Percentiles rank a stretch among this genome's conserved stretches.
Conservation (phyloP, 2,113 vertebrate genomes). For the Todiramphus chloris region DNA sequence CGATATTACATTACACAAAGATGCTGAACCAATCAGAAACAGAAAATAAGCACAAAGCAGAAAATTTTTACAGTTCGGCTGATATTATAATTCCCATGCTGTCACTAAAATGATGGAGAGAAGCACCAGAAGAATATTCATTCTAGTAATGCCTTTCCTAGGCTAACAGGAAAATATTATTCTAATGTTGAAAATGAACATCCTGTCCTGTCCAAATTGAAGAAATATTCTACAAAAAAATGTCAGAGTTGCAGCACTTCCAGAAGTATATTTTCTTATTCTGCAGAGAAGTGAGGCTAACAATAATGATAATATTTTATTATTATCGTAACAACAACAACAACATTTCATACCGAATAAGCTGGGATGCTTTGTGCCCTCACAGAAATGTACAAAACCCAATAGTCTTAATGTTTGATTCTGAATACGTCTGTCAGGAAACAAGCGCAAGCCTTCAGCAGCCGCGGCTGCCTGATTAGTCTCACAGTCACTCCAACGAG, state of each 20-base stretch:
- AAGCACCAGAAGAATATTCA: not conserved
- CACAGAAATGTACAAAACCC: not conserved
- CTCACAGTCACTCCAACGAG: constrained; percentile 57
- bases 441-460: constrained; percentile 61
- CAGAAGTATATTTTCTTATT: not conserved
- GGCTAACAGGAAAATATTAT: not conserved
- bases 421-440: constrained; percentile 65
- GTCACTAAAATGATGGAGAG: not conserved
- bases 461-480: constrained; percentile 67
- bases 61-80: not conserved
- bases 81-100: not conserved
- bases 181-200: not conserved
- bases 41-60: not conserved
- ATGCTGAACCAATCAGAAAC: not conserved
- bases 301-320: constrained; percentile 25
- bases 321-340: not conserved
- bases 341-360: constrained; percentile 11
- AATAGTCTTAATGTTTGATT: constrained; percentile 24
- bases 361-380: not conserved
- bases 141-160: not conserved
- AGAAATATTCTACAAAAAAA: not conserved
- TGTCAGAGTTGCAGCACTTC: not conserved
- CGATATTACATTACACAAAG: not conserved
- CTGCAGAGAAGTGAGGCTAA: not conserved
- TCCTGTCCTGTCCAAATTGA: not conserved